A percentile compares a stretch with the other conserved stretches of the same genome.
Conservation (phyloP, 2,797 vertebrate genomes). For the Danio kyathit region DNA sequence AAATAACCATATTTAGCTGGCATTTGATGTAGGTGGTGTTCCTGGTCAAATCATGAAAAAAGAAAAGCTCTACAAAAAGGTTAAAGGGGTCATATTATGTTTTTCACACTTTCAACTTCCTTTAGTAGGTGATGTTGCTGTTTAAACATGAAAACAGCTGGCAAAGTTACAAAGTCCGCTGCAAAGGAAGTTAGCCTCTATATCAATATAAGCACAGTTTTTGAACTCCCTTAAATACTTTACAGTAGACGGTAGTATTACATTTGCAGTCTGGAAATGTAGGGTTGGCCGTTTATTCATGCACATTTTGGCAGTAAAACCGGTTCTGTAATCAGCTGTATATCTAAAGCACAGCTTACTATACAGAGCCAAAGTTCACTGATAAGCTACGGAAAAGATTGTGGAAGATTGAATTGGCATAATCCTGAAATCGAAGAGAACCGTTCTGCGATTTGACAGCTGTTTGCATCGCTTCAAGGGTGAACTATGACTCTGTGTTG, state of each 20-base stretch:
- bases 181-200: not conserved
- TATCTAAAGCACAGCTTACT: no score
- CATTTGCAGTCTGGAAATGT: no score
- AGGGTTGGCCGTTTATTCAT: no score
- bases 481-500: no score
- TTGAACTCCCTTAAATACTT: not conserved
- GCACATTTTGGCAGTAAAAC: no score
- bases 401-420: no score
- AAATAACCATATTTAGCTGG: conserved; percentile 53
- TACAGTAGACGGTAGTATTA: not conserved
- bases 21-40: conserved; percentile 23
- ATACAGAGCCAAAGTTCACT: no score
- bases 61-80: conserved; percentile 29
- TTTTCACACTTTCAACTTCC: not conserved
- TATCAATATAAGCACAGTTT: not conserved
- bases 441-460: no score
- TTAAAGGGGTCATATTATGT: not conserved
- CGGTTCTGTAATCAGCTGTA: no score
- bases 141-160: not conserved
- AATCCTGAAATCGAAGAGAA: no score
- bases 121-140: not conserved
- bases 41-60: conserved; percentile 46
- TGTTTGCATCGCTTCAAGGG: no score
- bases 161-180: not conserved
- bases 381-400: no score